phyloP scores from a whole-genome alignment of 2,797 vertebrate species.

The Arctocebus calabarensis region DNA sequence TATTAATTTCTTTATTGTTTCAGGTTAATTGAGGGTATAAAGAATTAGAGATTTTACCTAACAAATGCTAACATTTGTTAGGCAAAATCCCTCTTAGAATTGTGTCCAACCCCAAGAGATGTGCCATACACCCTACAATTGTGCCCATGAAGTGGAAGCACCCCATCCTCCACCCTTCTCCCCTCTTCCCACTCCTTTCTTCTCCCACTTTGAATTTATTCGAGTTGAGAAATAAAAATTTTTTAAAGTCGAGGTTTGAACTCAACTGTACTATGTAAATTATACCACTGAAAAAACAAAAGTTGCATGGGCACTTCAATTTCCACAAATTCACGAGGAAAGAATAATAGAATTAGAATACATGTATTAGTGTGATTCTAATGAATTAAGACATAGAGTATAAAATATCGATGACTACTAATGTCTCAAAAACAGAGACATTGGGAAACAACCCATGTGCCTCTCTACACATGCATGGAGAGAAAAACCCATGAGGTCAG shows the following conservation, averaged over 20 bases:
- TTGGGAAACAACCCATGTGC: background rate
- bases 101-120: no score
- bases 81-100: no score
- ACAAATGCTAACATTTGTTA: no score
- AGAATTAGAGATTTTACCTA: no score
- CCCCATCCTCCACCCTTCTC: no score
- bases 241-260: background rate
- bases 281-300: background rate
- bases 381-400: background rate
- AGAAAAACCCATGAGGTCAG: background rate
- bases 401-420: background rate
- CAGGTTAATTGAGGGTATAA: no score
- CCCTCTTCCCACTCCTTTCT: no score
- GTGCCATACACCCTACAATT: no score
- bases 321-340: conserved; percentile 50
- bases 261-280: conserved; percentile 15
- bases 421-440: background rate
- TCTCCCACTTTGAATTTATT: no score
- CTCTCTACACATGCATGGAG: background rate
- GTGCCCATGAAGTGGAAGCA: no score
- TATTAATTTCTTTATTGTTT: no score
- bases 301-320: background rate
- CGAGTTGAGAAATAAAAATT: background rate
- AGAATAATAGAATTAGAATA: conserved; percentile 20
- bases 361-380: background rate